These are phyloP conservation scores for Macaria liturata DNA, from an alignment of 2,888 invertebrate species.

Conservation along the genomic window DNA sequence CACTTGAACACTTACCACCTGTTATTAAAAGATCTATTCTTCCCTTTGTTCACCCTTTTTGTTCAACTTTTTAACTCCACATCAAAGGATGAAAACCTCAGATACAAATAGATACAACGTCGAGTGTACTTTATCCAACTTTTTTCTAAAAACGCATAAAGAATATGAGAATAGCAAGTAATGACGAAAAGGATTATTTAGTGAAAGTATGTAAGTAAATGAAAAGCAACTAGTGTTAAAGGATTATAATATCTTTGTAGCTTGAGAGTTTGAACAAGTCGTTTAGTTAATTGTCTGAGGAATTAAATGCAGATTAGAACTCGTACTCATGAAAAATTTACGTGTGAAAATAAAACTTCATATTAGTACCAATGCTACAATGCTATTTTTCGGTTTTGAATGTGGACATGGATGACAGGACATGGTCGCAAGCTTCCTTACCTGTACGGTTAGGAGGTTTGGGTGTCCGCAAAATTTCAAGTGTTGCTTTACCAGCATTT, in stretches of 20 bases:
- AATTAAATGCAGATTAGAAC: background rate
- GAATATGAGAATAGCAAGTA: constrained; percentile 45
- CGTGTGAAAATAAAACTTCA: no score
- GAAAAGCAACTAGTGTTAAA: constrained; percentile 54
- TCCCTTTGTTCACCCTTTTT: constrained; percentile 55
- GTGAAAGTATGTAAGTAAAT: constrained; percentile 35
- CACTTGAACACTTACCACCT: constrained; percentile 79
- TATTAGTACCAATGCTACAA: no score
- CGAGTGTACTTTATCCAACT: constrained; percentile 1
- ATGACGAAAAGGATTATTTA: constrained; percentile 56
- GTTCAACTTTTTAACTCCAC: constrained; percentile 56
- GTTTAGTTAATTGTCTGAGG: constrained; percentile 24
- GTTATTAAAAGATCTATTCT: constrained; percentile 62
- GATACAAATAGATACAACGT: constrained; percentile 11
- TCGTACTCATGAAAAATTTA: constrained; percentile 11
- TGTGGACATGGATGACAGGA: no score
- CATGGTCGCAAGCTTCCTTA: no score
- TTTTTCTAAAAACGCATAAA: constrained; percentile 3
- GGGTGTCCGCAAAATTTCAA: no score
- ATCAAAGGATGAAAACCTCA: constrained; percentile 38
- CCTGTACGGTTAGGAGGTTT: no score
- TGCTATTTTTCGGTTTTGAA: no score
- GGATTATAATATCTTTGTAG: constrained; percentile 48
- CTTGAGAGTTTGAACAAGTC: constrained; percentile 45
- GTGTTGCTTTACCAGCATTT: no score